These are phyloP conservation scores for Syrrhaptes paradoxus DNA, from an alignment of 2,113 vertebrate genomes.

Conservation along the genomic window DNA sequence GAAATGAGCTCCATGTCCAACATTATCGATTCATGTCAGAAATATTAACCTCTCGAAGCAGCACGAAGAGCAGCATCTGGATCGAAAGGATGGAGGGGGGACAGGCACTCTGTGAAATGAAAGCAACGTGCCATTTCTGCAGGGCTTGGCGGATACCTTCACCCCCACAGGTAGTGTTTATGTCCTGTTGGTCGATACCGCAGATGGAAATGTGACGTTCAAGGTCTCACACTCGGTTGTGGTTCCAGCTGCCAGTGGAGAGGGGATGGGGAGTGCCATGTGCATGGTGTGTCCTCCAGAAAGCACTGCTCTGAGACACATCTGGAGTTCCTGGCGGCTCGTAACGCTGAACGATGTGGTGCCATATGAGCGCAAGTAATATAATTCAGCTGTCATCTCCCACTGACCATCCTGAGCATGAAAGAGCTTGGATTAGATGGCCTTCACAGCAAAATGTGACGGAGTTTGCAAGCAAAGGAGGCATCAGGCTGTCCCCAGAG, in stretches of 20 bases:
- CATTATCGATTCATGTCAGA: conserved; percentile 7
- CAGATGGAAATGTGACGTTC: neutral
- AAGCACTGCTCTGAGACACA: neutral
- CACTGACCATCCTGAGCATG: neutral
- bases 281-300: neutral
- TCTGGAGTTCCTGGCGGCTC: conserved; percentile 3
- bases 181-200: neutral
- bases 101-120: neutral
- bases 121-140: neutral
- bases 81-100: neutral
- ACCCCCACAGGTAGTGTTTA: neutral
- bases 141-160: rapidly evolving
- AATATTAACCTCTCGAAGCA: neutral
- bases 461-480: neutral
- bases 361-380: neutral
- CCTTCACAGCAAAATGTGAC: neutral
- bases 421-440: neutral
- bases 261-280: neutral
- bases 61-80: conserved; percentile 4
- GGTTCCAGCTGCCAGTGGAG: rapidly evolving
- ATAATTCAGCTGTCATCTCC: neutral
- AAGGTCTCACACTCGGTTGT: neutral
- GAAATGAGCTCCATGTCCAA: conserved; percentile 7
- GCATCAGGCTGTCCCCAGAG: neutral
- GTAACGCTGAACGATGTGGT: neutral